Evolutionary conservation across 2,888 invertebrate genomes (phyloP).

Genomic region (Chromoteleia sp.): DNA sequence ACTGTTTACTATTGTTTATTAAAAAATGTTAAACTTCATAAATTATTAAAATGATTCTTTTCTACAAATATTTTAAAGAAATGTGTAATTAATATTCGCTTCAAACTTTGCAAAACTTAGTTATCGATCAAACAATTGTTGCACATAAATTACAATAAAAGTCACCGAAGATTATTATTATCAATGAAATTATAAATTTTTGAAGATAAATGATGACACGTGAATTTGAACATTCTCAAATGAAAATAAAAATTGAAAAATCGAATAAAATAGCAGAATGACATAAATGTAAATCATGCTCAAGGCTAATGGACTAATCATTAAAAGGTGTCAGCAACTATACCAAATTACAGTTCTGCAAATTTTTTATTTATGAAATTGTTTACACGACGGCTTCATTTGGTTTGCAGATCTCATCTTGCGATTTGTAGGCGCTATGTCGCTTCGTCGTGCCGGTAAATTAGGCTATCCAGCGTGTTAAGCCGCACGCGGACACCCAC

Average conservation of each 20-base stretch:
- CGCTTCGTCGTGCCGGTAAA: slow-evolving; percentile 45
- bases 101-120: too few species aligned
- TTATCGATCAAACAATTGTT: too few species aligned
- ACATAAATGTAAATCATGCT: slow-evolving; percentile 52
- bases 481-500: slow-evolving; percentile 66
- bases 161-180: too few species aligned
- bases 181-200: too few species aligned
- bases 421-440: slow-evolving; percentile 52
- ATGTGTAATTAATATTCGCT: too few species aligned
- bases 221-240: too few species aligned
- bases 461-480: slow-evolving; percentile 67
- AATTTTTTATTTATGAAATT: slow-evolving; percentile 50
- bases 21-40: too few species aligned
- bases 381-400: slow-evolving; percentile 43
- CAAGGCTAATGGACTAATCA: slow-evolving; percentile 38
- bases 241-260: background rate
- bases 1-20: too few species aligned
- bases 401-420: slow-evolving; percentile 59
- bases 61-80: too few species aligned
- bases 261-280: slow-evolving; percentile 2
- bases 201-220: too few species aligned
- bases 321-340: slow-evolving; percentile 53
- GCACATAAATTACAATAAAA: too few species aligned
- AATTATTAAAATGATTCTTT: too few species aligned
- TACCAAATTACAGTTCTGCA: slow-evolving; percentile 38